phyloP scores from a whole-genome alignment of 2,888 invertebrate genomes.

The Caenorhabditis sp. region DNA sequence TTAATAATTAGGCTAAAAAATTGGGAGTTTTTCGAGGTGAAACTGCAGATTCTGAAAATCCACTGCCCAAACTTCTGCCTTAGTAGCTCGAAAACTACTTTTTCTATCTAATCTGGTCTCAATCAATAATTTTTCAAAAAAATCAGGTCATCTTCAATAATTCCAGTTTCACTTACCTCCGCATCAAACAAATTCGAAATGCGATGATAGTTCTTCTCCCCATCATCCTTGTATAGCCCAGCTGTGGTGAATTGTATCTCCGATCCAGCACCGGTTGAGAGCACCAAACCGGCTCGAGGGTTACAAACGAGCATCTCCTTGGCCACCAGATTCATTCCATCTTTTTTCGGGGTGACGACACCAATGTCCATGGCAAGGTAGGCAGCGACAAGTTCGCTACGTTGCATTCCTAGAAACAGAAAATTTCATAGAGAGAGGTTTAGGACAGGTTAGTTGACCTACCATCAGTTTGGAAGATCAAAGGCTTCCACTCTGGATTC shows the following conservation, averaged over 20 bases:
- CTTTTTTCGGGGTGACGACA: conserved; percentile 70
- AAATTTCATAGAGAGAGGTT: neutral
- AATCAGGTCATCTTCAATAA: no score
- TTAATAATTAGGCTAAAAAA: no score
- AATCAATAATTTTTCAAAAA: no score
- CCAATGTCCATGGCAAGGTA: conserved; percentile 71
- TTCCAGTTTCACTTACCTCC: no score
- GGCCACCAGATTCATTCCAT: conserved; percentile 71
- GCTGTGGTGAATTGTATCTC: conserved; percentile 70
- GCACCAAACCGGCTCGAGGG: conserved; percentile 65
- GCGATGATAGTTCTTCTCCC: conserved; percentile 66
- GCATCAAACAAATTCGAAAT: conserved; percentile 64
- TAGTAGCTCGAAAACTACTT: no score
- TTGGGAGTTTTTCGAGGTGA: no score
- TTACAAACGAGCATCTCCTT: conserved; percentile 71
- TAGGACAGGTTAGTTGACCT: no score
- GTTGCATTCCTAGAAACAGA: conserved; percentile 51
- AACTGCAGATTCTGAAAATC: no score
- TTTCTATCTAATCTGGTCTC: no score
- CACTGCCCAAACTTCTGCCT: no score
- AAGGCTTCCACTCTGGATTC: conserved; percentile 65
- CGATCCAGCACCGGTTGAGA: conserved; percentile 69
- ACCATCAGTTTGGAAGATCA: conserved; percentile 69
- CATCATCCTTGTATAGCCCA: conserved; percentile 66
- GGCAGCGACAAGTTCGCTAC: conserved; percentile 66